phyloP scores from a whole-genome alignment of 2,797 vertebrate species.

The Syndactyla subalaris region DNA sequence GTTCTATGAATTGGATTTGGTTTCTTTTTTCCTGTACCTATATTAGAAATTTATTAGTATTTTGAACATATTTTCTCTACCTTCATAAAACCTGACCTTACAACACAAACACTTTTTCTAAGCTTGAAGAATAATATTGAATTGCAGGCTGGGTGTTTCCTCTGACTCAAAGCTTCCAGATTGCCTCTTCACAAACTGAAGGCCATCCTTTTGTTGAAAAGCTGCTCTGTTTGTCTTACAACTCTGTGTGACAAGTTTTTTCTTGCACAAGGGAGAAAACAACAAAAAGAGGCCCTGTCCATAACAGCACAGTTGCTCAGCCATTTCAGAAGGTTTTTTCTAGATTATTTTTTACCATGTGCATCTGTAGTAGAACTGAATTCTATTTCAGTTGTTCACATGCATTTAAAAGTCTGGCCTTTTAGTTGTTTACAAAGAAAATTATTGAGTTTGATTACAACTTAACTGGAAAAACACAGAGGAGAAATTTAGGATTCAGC shows the following conservation, averaged over 20 bases:
- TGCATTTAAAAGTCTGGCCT: not conserved
- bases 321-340: not conserved
- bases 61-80: not conserved
- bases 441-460: not conserved
- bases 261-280: not conserved
- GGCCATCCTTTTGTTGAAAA: not conserved
- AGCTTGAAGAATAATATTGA: not conserved
- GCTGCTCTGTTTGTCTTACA: not conserved
- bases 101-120: not conserved
- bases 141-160: not conserved
- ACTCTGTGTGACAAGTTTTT: not conserved
- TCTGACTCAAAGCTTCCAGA: not conserved
- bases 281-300: not conserved
- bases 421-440: not conserved
- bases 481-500: not conserved
- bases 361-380: not conserved
- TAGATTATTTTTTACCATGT: not conserved
- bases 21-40: not conserved
- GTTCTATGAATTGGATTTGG: not conserved
- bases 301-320: not conserved
- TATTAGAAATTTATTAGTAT: not conserved
- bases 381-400: not conserved
- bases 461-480: not conserved
- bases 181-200: not conserved
- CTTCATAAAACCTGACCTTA: not conserved